Evolutionary conservation across 2,888 invertebrate genomes (phyloP).

Genomic region (Podotricha telesiphe): DNA sequence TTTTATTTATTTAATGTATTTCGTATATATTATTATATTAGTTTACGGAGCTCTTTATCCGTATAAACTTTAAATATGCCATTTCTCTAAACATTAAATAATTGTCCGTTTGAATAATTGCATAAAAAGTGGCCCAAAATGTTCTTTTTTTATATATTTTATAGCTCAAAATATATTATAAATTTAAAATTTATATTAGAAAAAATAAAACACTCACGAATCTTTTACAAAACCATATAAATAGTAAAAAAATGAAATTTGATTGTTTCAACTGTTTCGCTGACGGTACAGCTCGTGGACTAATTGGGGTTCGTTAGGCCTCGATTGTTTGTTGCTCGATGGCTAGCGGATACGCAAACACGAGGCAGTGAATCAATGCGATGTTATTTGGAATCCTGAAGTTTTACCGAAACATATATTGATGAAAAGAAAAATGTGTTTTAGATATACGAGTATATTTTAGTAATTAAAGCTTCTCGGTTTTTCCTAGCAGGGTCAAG

Average conservation of each 20-base stretch:
- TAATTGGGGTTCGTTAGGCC: constrained; percentile 73
- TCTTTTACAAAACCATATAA: background rate
- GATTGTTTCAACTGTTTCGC: constrained; percentile 24
- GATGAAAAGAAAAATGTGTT: constrained; percentile 5
- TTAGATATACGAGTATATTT: background rate
- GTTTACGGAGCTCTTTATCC: too few relatives aligned
- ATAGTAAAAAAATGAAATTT: constrained; percentile 1
- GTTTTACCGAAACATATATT: background rate
- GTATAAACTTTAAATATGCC: too few relatives aligned
- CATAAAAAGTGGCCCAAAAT: too few relatives aligned
- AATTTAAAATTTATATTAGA: background rate
- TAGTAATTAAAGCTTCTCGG: too few relatives aligned
- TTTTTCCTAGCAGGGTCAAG: too few relatives aligned
- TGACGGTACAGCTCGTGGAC: constrained; percentile 42
- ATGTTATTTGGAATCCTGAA: constrained; percentile 8
- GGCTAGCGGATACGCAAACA: constrained; percentile 42
- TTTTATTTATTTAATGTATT: too few relatives aligned
- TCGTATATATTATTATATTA: too few relatives aligned
- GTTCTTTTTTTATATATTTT: too few relatives aligned
- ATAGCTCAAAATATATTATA: too few relatives aligned
- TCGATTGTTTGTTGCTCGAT: constrained; percentile 61
- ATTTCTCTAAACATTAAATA: too few relatives aligned
- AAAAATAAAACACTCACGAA: background rate
- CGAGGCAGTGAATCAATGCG: constrained; percentile 10
- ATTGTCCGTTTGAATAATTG: too few relatives aligned